These are phyloP conservation scores for Leucoraja ocellata DNA, from an alignment of 2,797 vertebrate species.

Conservation along the genomic window DNA sequence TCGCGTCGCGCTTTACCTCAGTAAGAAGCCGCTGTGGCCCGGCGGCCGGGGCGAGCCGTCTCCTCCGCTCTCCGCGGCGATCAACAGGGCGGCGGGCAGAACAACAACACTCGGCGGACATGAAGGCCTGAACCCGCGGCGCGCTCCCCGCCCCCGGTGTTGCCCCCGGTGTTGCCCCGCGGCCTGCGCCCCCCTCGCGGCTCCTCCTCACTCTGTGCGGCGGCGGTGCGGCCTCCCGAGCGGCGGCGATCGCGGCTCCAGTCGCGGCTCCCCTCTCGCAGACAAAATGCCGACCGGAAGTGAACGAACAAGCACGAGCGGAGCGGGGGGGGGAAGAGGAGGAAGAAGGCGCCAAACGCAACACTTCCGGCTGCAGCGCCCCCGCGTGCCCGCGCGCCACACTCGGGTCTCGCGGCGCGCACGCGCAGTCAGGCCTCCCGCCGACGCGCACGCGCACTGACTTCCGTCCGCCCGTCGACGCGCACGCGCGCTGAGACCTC, in stretches of 20 bases:
- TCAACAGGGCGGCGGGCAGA: background rate
- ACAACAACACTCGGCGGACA: conserved; percentile 34
- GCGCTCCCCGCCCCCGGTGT: conserved; percentile 46
- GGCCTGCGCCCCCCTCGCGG: background rate
- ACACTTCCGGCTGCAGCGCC: conserved; percentile 36
- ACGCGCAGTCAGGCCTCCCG: too few relatives aligned
- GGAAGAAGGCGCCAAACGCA: conserved; percentile 29
- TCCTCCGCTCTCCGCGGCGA: background rate
- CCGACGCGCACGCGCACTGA: too few relatives aligned
- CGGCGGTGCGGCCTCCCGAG: background rate
- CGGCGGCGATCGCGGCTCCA: conserved; percentile 46
- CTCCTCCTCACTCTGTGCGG: background rate
- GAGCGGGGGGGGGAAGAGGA: background rate
- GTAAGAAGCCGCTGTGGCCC: background rate
- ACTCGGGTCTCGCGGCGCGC: too few relatives aligned
- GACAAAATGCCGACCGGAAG: conserved; percentile 95
- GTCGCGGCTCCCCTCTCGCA: conserved; percentile 58
- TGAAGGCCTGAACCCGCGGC: conserved; percentile 38
- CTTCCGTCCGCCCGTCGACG: too few relatives aligned
- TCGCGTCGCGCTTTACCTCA: conserved; percentile 19
- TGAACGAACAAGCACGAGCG: conserved; percentile 45
- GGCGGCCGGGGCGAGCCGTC: background rate
- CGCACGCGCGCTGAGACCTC: too few relatives aligned
- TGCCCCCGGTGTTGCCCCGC: conserved; percentile 21
- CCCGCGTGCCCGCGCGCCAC: background rate